A percentile compares a stretch with the other conserved stretches of the same genome.
These are phyloP conservation scores for Lepus europaeus DNA, from an alignment of 2,113 vertebrate genomes.

Conservation along the genomic window DNA sequence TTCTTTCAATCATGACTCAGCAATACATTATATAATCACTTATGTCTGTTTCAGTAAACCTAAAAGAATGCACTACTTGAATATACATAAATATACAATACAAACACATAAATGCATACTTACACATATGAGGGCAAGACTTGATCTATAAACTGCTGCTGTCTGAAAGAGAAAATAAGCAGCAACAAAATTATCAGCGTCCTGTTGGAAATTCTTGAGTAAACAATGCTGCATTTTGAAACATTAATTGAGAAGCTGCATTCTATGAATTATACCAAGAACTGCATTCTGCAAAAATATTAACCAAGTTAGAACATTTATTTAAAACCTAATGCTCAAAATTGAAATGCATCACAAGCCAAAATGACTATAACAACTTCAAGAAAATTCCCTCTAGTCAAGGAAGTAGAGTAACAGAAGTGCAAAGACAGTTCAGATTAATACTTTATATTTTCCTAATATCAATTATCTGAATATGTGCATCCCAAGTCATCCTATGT, in stretches of 20 bases:
- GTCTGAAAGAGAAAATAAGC: constrained; percentile 16
- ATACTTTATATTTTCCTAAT: neutral
- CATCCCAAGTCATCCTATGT: neutral
- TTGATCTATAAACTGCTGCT: neutral
- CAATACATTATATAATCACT: constrained; percentile 19
- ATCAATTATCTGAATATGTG: neutral
- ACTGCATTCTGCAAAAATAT: constrained; percentile 24
- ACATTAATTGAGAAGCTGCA: constrained; percentile 18
- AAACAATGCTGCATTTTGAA: constrained; percentile 43
- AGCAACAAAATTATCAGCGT: neutral
- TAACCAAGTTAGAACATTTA: constrained; percentile 22
- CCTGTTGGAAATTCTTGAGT: constrained; percentile 32
- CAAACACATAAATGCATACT: neutral
- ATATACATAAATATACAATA: neutral
- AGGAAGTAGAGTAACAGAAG: neutral
- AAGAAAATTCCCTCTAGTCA: neutral
- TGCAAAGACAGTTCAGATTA: neutral
- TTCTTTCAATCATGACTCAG: neutral
- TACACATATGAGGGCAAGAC: constrained; percentile 16
- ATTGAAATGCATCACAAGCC: constrained; percentile 34
- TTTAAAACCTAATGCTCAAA: constrained; percentile 47
- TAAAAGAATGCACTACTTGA: neutral
- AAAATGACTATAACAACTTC: neutral
- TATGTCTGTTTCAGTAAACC: neutral
- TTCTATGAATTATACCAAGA: constrained; percentile 47